Evolutionary conservation across 2,797 vertebrate species (phyloP).

Genomic region (Gymnothorax reevesii): DNA sequence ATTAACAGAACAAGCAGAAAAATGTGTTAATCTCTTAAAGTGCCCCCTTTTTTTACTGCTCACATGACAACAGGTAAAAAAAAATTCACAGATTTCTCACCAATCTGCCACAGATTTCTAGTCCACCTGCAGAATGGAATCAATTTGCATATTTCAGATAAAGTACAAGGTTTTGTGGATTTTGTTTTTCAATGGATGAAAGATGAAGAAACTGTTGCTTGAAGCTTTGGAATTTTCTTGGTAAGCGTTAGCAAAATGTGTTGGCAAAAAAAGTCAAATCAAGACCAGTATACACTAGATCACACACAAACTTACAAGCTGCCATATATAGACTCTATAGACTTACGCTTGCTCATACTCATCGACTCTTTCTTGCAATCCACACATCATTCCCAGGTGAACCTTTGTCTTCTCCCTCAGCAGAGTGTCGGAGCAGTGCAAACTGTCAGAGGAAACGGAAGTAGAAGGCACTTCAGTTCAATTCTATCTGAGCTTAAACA

Average conservation of each 20-base stretch:
- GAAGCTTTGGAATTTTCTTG: not conserved
- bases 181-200: not conserved
- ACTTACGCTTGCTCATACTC: not conserved
- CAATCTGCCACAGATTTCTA: slow-evolving; percentile 11
- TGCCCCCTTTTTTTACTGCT: slow-evolving; percentile 25
- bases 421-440: slow-evolving; percentile 40
- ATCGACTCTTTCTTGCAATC: no score
- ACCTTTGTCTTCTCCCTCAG: slow-evolving; percentile 40
- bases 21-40: slow-evolving; percentile 42
- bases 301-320: not conserved
- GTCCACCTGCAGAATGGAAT: slow-evolving; percentile 14
- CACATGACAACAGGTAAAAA: slow-evolving; percentile 47
- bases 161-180: not conserved
- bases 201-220: not conserved
- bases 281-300: not conserved
- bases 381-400: slow-evolving; percentile 37
- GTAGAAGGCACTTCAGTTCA: slow-evolving; percentile 13
- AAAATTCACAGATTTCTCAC: slow-evolving; percentile 11
- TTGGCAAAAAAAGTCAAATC: not conserved
- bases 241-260: not conserved
- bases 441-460: slow-evolving; percentile 41
- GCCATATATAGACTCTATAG: slow-evolving; percentile 29
- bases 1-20: slow-evolving; percentile 60
- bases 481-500: slow-evolving; percentile 19
- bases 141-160: slow-evolving; percentile 9